Base-by-base conservation (phyloP, 2,113 vertebrate species). In the Phasianus colchicus region DNA sequence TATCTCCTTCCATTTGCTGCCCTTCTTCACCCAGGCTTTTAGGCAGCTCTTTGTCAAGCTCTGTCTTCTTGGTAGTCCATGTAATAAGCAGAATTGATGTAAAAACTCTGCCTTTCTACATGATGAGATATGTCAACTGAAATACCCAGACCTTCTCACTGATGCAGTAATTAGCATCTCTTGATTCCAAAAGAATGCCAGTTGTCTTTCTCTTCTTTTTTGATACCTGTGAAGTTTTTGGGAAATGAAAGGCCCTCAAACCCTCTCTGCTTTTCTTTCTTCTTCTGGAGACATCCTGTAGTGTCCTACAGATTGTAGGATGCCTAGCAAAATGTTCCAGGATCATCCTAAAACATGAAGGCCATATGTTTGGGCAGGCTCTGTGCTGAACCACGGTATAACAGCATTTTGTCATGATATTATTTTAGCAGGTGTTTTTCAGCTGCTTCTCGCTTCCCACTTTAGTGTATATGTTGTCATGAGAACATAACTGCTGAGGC, bases 401-500 rank as follows among this genome's bases (percentile, higher is more conserved):
- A 67, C 88, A 48, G 40, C 70, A 54, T 84, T 88, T 89, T 86
- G 67, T 88, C 18, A n/a, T 42, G n/a, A 15, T 60, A 21, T 47
- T 82, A 42, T 74, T 85, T 85, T 50, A 88, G 90, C 76, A 91
- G 85, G 38, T 86, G 76, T 81, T 77, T 81, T 48, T 88, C 52
- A 83, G 57, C 75, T 88, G 79, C 61, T 87, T 92, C 69, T 91
- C 3, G 2, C 54, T 92, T 67, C 18, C 32, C 48, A 32, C 83
- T 88, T 91, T 78, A 74, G 72, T 89, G 38, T 18, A 3, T 82
- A 5, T 42, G 32, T 64, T 61, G 32, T 86, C 57, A 71, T 58
- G 61, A 91, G 90, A 83, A 66, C 1, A 2, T 74, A 77, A 45
- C 54, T 47, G 55, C 47, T 55, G 83, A 57, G 69, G 50, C 40